Evolutionary conservation across 2,797 vertebrate species (phyloP).

Genomic region (Scomberomorus guttatus): DNA sequence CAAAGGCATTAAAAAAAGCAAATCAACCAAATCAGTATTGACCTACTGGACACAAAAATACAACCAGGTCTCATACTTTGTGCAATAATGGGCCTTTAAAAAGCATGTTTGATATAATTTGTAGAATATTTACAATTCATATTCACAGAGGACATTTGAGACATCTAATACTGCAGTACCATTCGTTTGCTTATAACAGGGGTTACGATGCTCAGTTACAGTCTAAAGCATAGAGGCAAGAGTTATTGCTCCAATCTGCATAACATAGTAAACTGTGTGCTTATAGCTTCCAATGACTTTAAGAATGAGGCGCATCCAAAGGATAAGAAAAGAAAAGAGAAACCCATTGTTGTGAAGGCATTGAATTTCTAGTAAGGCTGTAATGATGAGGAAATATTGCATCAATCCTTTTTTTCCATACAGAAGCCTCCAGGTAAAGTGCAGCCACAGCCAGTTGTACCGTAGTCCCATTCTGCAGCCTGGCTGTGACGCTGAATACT

Average conservation of each 20-base stretch:
- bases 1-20: constrained; percentile 53
- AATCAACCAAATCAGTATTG: constrained; percentile 77
- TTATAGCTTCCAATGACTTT: constrained; percentile 82
- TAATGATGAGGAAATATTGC: constrained; percentile 91
- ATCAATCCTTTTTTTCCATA: constrained; percentile 85
- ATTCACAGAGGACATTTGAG: constrained; percentile 90
- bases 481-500: constrained; percentile 60
- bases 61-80: constrained; percentile 91
- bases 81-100: constrained; percentile 95
- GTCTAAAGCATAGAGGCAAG: constrained; percentile 82
- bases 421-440: constrained; percentile 86
- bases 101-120: constrained; percentile 94
- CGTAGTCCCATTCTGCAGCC: constrained; percentile 75
- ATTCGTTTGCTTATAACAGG: constrained; percentile 87
- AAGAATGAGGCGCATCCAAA: constrained; percentile 72
- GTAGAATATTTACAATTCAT: constrained; percentile 95
- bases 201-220: constrained; percentile 81
- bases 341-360: constrained; percentile 78
- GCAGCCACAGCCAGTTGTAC: constrained; percentile 86
- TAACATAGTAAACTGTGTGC: constrained; percentile 85
- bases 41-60: constrained; percentile 89
- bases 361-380: constrained; percentile 87
- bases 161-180: constrained; percentile 95
- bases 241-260: constrained; percentile 94
- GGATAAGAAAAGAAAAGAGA: constrained; percentile 48